phyloP scores from a whole-genome alignment of 2,797 vertebrate genomes.

The Dallia pectoralis region DNA sequence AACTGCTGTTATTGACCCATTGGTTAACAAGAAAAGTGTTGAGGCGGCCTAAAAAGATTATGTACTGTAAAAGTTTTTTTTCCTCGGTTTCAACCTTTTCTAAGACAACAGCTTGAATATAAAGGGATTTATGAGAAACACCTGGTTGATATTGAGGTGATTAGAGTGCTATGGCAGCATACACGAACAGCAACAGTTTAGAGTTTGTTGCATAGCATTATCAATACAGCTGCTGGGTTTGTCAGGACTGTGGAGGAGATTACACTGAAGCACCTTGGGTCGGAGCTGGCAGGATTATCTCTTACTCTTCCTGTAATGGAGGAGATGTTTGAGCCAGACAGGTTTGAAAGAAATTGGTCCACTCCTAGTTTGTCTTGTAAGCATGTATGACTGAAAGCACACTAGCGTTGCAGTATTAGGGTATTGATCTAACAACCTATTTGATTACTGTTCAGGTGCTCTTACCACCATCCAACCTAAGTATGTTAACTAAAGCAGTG shows the following conservation, averaged over 20 bases:
- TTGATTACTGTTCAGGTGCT: too few relatives aligned
- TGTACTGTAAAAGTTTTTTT: too few relatives aligned
- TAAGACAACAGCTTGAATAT: too few relatives aligned
- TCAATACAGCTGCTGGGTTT: constrained; percentile 27
- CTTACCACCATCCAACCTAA: too few relatives aligned
- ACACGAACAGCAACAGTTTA: neutral
- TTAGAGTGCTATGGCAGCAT: neutral
- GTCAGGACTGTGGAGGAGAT: constrained; percentile 46
- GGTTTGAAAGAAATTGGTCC: constrained; percentile 3
- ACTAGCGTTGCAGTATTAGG: neutral
- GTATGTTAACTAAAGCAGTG: neutral
- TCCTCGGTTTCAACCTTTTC: too few relatives aligned
- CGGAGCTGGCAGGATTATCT: too few relatives aligned
- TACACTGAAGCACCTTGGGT: constrained; percentile 22
- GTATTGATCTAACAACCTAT: too few relatives aligned
- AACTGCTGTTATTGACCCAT: too few relatives aligned
- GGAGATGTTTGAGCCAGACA: neutral
- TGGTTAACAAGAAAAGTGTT: too few relatives aligned
- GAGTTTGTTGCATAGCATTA: neutral
- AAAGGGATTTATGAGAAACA: too few relatives aligned
- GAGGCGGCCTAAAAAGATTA: too few relatives aligned
- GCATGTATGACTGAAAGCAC: neutral
- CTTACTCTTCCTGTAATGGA: too few relatives aligned
- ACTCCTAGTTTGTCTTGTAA: constrained; percentile 32
- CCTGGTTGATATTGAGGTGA: neutral